Conservation (phyloP, 2,113 vertebrate species). For the Daubentonia madagascariensis region DNA sequence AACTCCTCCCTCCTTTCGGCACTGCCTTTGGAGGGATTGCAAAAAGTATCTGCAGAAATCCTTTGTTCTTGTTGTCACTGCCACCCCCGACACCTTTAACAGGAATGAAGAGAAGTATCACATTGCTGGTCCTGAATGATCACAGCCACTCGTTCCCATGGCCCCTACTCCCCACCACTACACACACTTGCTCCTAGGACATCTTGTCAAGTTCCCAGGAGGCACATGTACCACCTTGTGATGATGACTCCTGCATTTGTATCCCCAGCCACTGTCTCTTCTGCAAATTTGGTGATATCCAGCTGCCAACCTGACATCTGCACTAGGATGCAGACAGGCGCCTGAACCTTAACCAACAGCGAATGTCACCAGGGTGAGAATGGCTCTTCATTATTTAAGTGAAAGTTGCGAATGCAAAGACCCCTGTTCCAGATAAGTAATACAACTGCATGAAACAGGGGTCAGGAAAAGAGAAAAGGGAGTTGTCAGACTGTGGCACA, state of each 20-base stretch:
- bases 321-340: not conserved
- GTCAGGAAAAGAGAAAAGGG: not conserved
- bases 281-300: not conserved
- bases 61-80: not conserved
- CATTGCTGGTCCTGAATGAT: not conserved
- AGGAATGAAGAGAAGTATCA: not conserved
- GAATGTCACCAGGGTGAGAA: not conserved
- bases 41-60: not conserved
- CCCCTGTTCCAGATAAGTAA: not conserved
- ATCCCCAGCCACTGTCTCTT: not conserved
- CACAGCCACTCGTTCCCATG: fast-evolving
- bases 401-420: not conserved
- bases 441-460: not conserved
- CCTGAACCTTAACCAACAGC: not conserved
- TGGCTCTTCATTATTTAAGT: not conserved
- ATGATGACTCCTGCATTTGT: not conserved
- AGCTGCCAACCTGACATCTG: conserved; percentile 11
- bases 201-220: not conserved
- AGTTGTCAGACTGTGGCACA: not conserved
- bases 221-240: not conserved
- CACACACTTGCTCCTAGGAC: not conserved
- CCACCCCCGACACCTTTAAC: not conserved
- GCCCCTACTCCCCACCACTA: too few relatives aligned
- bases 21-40: not conserved
- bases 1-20: too few relatives aligned